Percentiles rank a stretch among this genome's conserved stretches.
phyloP scores from a whole-genome alignment of 2,113 vertebrate species.

The Strix uralensis region DNA sequence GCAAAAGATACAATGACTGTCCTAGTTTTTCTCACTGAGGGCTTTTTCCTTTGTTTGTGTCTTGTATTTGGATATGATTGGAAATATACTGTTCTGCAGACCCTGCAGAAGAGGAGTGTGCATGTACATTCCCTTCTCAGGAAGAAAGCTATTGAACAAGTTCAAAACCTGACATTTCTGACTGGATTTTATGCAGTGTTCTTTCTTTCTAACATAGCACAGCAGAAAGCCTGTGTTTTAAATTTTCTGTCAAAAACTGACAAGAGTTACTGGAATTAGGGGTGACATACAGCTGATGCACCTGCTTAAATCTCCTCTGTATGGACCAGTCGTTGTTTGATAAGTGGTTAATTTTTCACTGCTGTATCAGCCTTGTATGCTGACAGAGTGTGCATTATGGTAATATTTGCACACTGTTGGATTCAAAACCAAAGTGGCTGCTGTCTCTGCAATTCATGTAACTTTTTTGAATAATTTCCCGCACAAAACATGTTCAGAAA shows the following conservation, averaged over 20 bases:
- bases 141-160: not conserved
- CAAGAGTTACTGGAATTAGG: not conserved
- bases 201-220: not conserved
- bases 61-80: not conserved
- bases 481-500: not conserved
- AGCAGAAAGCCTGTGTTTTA: not conserved
- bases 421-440: not conserved
- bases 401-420: not conserved
- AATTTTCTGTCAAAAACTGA: not conserved
- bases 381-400: not conserved
- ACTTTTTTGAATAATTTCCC: not conserved
- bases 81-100: not conserved
- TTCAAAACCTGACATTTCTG: not conserved
- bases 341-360: not conserved
- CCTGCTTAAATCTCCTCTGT: not conserved
- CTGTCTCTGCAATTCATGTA: not conserved
- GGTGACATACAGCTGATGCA: not conserved
- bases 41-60: not conserved
- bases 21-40: not conserved
- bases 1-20: not conserved
- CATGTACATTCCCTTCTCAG: not conserved
- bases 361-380: not conserved
- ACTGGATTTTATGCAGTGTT: not conserved
- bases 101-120: not conserved
- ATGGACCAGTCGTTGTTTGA: not conserved